Evolutionary conservation across 2,888 invertebrate species (phyloP), one percentile per base, ranked within the genome.

Genomic region (Nomada fabriciana): DNA sequence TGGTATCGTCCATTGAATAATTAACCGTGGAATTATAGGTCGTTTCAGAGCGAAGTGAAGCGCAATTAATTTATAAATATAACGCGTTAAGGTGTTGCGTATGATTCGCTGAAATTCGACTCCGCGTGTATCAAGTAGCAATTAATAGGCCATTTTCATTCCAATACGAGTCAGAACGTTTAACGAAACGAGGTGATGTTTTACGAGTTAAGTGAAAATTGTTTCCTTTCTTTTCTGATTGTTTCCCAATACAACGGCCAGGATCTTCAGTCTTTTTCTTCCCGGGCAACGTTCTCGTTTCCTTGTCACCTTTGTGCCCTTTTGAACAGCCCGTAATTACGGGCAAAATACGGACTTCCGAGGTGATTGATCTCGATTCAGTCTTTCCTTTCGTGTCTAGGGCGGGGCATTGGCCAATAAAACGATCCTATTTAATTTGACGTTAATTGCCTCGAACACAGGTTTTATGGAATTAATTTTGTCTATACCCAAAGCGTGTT

Each of bases 141-240:
- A 52, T 52, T 64, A 76, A 76, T 69, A 50, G 25, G 57, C 25
- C 23, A 43, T 52, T 50, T 72, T 65, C 57, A 52, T 72, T 42
- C 10, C 42, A 57, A 42, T 29, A n/a, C 42, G 18, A 23, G 15
- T 1, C n/a, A 59, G 42, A 0, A 53, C 47, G 20, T 67, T 50
- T 47, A 23, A 63, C 55, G 43, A 15, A 29, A 67, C 57, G 13
- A 11, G 2, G 20, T 25, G 42, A 60, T 67, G 68, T 42, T 63
- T 68, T 69, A 20, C 2, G 43, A 53, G 50, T 43, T 25, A 10
- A 13, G 23, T n/a, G 2, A 7, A 13, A 13, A 42, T 67, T 47
- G 2, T n/a, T 52, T 3, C 4, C 20, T 18, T 55, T 70, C 43
- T 23, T 55, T 63, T 9, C 36, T 55, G 13, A n/a, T 11, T 0